Conservation (phyloP, 2,113 vertebrate genomes). For the Ctenomys sociabilis region DNA sequence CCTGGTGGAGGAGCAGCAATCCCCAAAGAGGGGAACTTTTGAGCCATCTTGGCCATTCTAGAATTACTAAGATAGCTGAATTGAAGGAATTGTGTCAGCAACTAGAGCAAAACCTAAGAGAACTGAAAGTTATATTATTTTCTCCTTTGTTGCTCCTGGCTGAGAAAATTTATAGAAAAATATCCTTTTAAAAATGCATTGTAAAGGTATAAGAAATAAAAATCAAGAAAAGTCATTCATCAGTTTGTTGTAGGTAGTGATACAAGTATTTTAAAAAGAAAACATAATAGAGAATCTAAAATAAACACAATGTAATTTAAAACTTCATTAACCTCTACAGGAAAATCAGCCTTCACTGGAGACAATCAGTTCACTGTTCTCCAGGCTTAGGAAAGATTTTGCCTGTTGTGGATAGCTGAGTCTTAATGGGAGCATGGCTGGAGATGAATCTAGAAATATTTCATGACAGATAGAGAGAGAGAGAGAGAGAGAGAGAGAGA, state of each 20-base stretch:
- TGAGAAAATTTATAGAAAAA: neutral
- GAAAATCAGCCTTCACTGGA: neutral
- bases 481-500: too few species aligned
- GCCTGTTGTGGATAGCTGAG: neutral
- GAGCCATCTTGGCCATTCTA: neutral
- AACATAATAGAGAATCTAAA: constrained; percentile 26
- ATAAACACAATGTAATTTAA: constrained; percentile 16
- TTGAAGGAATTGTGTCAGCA: neutral
- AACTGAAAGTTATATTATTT: neutral
- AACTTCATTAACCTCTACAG: neutral
- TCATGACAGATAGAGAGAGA: neutral
- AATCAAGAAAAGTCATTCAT: neutral
- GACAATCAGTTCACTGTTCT: neutral
- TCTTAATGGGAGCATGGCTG: neutral
- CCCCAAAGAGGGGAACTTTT: neutral
- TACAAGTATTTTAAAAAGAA: neutral
- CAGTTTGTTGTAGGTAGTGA: neutral
- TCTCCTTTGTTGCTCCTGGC: neutral
- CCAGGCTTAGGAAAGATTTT: neutral
- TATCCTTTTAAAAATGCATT: neutral
- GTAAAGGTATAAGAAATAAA: neutral
- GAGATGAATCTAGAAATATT: neutral
- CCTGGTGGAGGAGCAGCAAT: neutral
- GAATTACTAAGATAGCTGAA: neutral
- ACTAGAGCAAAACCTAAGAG: neutral